A percentile compares a stretch with the other conserved stretches of the same genome.
phyloP scores from a whole-genome alignment of 2,888 invertebrate species.

The Lepidochitona cinerea region DNA sequence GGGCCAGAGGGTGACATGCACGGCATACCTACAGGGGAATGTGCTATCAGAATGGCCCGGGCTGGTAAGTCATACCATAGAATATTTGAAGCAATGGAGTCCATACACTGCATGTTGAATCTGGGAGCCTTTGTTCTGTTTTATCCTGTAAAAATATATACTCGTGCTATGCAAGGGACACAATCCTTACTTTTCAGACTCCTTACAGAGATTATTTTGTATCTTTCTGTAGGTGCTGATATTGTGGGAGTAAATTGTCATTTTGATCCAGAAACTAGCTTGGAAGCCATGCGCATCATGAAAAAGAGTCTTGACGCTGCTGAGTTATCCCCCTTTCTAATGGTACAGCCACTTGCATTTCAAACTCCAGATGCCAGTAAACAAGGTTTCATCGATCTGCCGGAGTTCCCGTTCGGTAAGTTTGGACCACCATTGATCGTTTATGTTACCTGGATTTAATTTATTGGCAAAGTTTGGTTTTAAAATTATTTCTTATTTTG shows the following conservation, averaged over 20 bases:
- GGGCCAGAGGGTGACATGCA: slow-evolving; percentile 70
- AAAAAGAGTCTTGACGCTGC: slow-evolving; percentile 63
- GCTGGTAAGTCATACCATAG: slow-evolving; percentile 65
- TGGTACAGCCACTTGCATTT: slow-evolving; percentile 61
- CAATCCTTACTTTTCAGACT: too few relatives aligned
- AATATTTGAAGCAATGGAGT: too few relatives aligned
- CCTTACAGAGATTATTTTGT: neutral
- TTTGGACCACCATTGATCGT: too few relatives aligned
- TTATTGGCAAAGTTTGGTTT: too few relatives aligned
- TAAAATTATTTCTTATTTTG: too few relatives aligned
- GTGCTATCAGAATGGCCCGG: slow-evolving; percentile 69
- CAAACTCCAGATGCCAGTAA: slow-evolving; percentile 66
- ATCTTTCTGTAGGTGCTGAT: slow-evolving; percentile 47
- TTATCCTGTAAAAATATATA: too few relatives aligned
- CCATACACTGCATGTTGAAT: too few relatives aligned
- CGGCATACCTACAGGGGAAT: slow-evolving; percentile 62
- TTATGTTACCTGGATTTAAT: too few relatives aligned
- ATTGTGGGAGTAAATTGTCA: slow-evolving; percentile 71
- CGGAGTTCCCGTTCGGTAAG: slow-evolving; percentile 71
- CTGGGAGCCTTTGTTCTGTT: too few relatives aligned
- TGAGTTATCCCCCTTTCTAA: slow-evolving; percentile 62
- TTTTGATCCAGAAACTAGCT: slow-evolving; percentile 64
- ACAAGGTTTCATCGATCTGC: slow-evolving; percentile 71
- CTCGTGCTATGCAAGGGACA: too few relatives aligned
- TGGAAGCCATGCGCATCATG: slow-evolving; percentile 64